Evolutionary conservation across 2,113 vertebrate genomes (phyloP).

Genomic region (Mustela lutreola): DNA sequence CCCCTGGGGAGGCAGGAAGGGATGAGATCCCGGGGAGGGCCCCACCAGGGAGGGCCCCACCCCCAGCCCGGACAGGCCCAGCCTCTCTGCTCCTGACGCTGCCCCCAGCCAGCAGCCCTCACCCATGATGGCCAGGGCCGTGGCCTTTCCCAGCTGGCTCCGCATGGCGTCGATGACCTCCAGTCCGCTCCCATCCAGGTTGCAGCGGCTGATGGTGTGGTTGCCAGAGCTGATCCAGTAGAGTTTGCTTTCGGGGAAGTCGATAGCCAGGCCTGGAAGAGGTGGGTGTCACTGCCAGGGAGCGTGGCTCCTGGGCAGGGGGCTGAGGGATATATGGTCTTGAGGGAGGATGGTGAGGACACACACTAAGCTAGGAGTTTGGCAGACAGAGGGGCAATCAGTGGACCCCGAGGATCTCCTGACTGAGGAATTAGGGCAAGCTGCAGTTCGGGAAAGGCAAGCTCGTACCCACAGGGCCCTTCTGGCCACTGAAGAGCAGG

Average conservation of each 20-base stretch:
- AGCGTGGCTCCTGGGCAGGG: not conserved
- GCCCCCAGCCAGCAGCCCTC: slow-evolving; percentile 71
- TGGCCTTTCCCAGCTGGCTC: slow-evolving; percentile 94
- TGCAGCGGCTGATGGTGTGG: slow-evolving; percentile 93
- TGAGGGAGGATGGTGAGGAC: not conserved
- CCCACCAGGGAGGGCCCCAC: not conserved
- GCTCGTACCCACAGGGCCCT: slow-evolving; percentile 94
- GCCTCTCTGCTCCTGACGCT: not conserved
- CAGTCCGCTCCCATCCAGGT: slow-evolving; percentile 91
- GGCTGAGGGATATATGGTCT: not conserved
- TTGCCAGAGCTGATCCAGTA: slow-evolving; percentile 98
- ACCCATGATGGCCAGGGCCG: slow-evolving; percentile 98
- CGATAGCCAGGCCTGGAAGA: slow-evolving; percentile 93
- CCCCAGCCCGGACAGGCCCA: not conserved
- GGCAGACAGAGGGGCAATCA: not conserved
- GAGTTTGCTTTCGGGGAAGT: slow-evolving; percentile 93
- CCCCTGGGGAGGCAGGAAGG: slow-evolving; percentile 85
- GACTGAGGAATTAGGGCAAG: rapidly evolving
- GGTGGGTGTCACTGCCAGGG: not conserved
- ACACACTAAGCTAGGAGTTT: not conserved
- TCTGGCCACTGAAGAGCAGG: slow-evolving; percentile 93
- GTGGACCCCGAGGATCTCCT: rapidly evolving
- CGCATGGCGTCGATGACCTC: slow-evolving; percentile 90
- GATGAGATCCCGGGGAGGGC: not conserved
- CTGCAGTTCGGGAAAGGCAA: rapidly evolving